Percentiles rank a stretch among this genome's conserved stretches.
These are phyloP conservation scores for Drosophila punjabiensis DNA, from an alignment of 1,140 invertebrate species.

Conservation along the genomic window DNA sequence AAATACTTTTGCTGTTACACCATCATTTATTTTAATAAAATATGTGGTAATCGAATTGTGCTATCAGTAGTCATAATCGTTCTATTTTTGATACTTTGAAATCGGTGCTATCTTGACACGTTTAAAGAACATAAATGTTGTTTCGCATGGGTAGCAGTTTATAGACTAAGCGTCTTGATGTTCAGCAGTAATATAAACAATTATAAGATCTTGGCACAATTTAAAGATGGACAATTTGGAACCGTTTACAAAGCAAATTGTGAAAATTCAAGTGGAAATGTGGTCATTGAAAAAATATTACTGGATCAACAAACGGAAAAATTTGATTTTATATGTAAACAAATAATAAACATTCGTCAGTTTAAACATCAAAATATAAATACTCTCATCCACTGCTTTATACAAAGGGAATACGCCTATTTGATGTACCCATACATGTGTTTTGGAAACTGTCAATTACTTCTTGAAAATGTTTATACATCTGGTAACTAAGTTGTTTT, in stretches of 20 bases:
- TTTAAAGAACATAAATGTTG: not conserved
- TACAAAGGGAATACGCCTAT: constrained; percentile 90
- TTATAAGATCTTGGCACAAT: constrained; percentile 88
- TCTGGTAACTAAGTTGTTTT: constrained; percentile 86
- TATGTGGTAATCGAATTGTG: too few relatives aligned
- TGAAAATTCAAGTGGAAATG: constrained; percentile 88
- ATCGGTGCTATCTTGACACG: not conserved
- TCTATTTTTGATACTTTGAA: not conserved
- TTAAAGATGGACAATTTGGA: constrained; percentile 88
- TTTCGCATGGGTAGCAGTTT: not conserved
- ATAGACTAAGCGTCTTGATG: constrained; percentile 37
- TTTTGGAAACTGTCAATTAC: constrained; percentile 92
- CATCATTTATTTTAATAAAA: too few relatives aligned
- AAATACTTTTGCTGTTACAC: too few relatives aligned
- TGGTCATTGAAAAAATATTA: constrained; percentile 91
- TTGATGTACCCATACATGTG: constrained; percentile 92
- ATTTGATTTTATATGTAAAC: constrained; percentile 90
- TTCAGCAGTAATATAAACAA: constrained; percentile 84
- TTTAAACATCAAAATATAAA: constrained; percentile 93
- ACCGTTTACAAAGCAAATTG: constrained; percentile 89
- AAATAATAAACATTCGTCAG: constrained; percentile 90
- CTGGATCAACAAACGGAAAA: constrained; percentile 90
- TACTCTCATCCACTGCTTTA: constrained; percentile 90
- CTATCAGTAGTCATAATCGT: too few relatives aligned
- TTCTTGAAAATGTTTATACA: constrained; percentile 91